Conservation (phyloP, 2,113 vertebrate genomes). For the Australoheros scitulus region DNA sequence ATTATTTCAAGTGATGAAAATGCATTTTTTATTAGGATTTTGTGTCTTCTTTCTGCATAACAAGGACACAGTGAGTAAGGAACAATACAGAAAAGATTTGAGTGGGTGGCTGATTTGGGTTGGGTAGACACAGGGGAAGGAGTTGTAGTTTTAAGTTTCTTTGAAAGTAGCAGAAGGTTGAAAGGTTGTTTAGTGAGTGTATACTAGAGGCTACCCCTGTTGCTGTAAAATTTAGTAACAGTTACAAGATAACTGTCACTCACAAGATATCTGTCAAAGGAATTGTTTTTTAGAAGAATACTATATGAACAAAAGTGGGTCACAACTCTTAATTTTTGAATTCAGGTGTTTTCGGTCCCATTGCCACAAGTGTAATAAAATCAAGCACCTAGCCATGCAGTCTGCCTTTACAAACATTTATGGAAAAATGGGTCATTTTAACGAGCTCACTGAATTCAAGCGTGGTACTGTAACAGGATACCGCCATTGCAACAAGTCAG, state of each 20-base stretch:
- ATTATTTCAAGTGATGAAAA: constrained; percentile 48
- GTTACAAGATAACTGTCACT: background rate
- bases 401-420: background rate
- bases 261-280: background rate
- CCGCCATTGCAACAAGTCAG: background rate
- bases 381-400: background rate
- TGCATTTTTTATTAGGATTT: constrained; percentile 41
- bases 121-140: background rate
- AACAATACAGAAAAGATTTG: background rate
- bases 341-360: background rate
- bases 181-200: background rate
- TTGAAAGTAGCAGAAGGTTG: background rate
- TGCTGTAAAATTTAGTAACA: background rate
- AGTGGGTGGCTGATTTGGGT: background rate
- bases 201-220: too few relatives aligned
- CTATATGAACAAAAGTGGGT: background rate
- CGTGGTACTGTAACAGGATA: background rate
- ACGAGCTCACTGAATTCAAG: background rate
- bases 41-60: constrained; percentile 10
- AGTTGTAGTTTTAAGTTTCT: background rate
- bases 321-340: background rate
- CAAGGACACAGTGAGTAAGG: constrained; percentile 9
- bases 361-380: background rate
- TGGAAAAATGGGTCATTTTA: background rate
- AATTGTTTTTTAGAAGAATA: background rate